phyloP scores from a whole-genome alignment of 2,888 invertebrate species.

The Busseola fusca region DNA sequence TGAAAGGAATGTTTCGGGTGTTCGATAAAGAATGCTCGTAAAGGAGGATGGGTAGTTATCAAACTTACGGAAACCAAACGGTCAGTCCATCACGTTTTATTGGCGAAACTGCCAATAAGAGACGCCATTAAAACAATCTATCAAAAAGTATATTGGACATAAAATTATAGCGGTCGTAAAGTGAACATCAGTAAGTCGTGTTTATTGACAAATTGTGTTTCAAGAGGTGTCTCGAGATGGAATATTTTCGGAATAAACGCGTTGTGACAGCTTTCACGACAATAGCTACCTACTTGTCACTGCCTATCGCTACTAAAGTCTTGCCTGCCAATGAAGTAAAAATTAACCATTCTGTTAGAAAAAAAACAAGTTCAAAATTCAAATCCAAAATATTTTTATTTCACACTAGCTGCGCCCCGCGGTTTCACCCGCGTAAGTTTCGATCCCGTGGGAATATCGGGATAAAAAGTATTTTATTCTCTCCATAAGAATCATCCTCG shows the following conservation, averaged over 20 bases:
- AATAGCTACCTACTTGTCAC: background rate
- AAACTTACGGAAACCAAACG: constrained; percentile 41
- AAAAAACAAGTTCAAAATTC: too few relatives aligned
- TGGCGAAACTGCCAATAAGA: constrained; percentile 58
- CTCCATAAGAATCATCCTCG: too few relatives aligned
- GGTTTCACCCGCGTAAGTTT: too few relatives aligned
- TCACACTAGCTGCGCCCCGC: too few relatives aligned
- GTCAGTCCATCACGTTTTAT: constrained; percentile 37
- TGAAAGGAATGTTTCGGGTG: constrained; percentile 44
- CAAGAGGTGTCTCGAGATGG: constrained; percentile 28
- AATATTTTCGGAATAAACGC: constrained; percentile 9
- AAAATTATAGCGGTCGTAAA: constrained; percentile 65
- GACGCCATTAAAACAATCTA: constrained; percentile 63
- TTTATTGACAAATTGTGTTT: constrained; percentile 54
- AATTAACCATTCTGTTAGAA: background rate
- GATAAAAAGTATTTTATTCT: too few relatives aligned
- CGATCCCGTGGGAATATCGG: too few relatives aligned
- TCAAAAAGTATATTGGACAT: constrained; percentile 63
- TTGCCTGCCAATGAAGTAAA: background rate
- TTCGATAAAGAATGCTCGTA: constrained; percentile 44
- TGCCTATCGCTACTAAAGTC: background rate
- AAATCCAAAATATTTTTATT: too few relatives aligned
- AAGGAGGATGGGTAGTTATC: constrained; percentile 47
- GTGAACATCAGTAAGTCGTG: constrained; percentile 56
- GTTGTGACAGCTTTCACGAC: background rate